Conservation (phyloP, 2,113 vertebrate genomes). For the Rhinogobius similis region DNA sequence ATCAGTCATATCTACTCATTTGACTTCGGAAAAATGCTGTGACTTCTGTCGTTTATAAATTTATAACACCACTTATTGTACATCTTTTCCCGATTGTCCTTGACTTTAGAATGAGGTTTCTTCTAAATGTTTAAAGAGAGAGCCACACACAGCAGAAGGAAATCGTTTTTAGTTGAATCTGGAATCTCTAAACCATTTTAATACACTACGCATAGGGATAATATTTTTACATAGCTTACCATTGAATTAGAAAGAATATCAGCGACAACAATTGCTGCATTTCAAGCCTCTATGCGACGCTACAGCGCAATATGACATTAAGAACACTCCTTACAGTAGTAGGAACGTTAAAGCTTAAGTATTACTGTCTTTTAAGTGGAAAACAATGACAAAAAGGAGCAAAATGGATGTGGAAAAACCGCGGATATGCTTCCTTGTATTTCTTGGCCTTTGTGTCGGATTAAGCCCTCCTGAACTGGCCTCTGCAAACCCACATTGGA, state of each 20-base stretch:
- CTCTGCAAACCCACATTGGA: conserved; percentile 34
- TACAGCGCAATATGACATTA: neutral
- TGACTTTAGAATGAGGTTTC: too few species aligned
- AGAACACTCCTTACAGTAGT: conserved; percentile 20
- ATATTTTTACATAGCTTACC: neutral
- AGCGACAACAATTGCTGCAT: too few species aligned
- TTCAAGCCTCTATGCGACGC: too few species aligned
- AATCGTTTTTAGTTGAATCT: too few species aligned
- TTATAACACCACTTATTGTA: neutral
- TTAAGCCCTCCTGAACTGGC: conserved; percentile 29
- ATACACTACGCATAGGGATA: too few species aligned
- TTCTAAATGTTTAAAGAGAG: too few species aligned
- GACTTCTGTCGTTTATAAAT: neutral
- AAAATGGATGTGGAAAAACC: neutral
- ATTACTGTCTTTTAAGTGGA: conserved; percentile 18
- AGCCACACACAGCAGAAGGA: too few species aligned
- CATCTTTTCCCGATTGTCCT: too few species aligned
- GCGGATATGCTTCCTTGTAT: neutral
- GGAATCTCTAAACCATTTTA: too few species aligned
- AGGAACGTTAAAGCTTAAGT: conserved; percentile 30
- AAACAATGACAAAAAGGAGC: conserved; percentile 18
- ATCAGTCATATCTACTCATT: neutral
- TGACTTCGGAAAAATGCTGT: neutral
- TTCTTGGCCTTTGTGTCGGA: conserved; percentile 25
- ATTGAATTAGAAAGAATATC: too few species aligned